phyloP scores from a whole-genome alignment of 2,888 invertebrate species.

The Esperia sulphurella region DNA sequence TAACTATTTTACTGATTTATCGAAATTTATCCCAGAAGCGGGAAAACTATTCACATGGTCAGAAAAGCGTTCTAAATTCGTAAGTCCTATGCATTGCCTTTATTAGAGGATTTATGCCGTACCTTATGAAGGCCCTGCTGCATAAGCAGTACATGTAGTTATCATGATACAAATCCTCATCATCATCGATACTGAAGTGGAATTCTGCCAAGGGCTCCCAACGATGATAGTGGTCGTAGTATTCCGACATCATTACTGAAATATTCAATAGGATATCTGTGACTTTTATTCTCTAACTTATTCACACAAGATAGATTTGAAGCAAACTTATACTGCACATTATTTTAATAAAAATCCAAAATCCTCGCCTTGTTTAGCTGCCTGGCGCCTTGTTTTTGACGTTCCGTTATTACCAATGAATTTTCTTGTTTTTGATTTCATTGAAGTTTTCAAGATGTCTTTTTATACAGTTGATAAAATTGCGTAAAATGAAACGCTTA shows the following conservation, averaged over 20 bases:
- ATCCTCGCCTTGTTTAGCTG: neutral
- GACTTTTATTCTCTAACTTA: too few species aligned
- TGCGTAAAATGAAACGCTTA: too few species aligned
- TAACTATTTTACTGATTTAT: too few species aligned
- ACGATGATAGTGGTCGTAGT: conserved; percentile 66
- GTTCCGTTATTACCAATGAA: neutral
- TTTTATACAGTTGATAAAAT: too few species aligned
- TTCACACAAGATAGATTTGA: too few species aligned
- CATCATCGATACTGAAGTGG: conserved; percentile 62
- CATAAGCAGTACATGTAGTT: conserved; percentile 84
- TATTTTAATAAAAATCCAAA: neutral
- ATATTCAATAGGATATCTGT: conserved; percentile 1
- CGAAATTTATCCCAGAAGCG: too few species aligned
- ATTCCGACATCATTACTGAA: conserved; percentile 58
- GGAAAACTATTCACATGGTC: too few species aligned
- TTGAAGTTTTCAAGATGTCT: too few species aligned
- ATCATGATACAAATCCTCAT: conserved; percentile 50
- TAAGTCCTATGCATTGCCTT: too few species aligned
- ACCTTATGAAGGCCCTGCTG: conserved; percentile 84
- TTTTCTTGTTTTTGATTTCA: too few species aligned
- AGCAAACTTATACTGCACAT: too few species aligned
- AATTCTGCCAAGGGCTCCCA: conserved; percentile 86
- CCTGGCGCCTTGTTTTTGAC: neutral
- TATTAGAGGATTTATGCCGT: neutral
- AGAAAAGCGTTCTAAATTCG: too few species aligned